Evolutionary conservation across 1,140 invertebrate species (phyloP).

Genomic region (Aphelinus certus): DNA sequence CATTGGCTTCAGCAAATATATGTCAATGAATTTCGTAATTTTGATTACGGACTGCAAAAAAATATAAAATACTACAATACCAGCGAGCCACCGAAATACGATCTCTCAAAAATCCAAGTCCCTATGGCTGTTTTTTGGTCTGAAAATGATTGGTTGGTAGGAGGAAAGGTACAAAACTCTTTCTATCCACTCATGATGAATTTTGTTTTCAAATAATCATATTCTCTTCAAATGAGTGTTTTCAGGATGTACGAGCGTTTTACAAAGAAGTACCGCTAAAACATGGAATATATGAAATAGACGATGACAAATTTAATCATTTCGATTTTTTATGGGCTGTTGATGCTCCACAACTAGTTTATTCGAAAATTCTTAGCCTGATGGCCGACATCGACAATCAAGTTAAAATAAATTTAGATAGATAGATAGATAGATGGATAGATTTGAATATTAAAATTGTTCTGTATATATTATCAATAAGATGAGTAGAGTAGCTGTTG

Average conservation of each 20-base stretch:
- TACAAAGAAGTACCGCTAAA: slow-evolving; percentile 64
- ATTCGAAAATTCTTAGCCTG: slow-evolving; percentile 46
- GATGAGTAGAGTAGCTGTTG: no score
- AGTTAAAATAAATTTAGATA: no score
- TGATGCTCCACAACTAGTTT: slow-evolving; percentile 72
- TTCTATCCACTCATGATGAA: slow-evolving; percentile 28
- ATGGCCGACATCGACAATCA: not conserved
- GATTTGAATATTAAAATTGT: no score
- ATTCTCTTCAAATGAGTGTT: slow-evolving; percentile 38
- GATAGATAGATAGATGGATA: no score
- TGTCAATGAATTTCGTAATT: slow-evolving; percentile 71
- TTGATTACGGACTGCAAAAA: slow-evolving; percentile 72
- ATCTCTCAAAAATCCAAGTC: slow-evolving; percentile 70
- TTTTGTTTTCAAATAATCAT: not conserved
- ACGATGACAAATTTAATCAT: slow-evolving; percentile 74
- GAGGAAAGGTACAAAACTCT: slow-evolving; percentile 55
- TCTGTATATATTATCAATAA: no score
- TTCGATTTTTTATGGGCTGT: slow-evolving; percentile 76
- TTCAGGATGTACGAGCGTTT: slow-evolving; percentile 69
- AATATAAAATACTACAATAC: slow-evolving; percentile 70
- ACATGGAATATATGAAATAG: slow-evolving; percentile 64
- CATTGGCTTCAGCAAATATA: slow-evolving; percentile 76
- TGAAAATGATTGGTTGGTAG: slow-evolving; percentile 78
- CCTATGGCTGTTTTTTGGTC: slow-evolving; percentile 76
- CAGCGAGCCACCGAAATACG: slow-evolving; percentile 72